Percentiles rank a stretch among this genome's conserved stretches.
Conservation (phyloP, 2,113 vertebrate species). For the Terrapene triunguis region DNA sequence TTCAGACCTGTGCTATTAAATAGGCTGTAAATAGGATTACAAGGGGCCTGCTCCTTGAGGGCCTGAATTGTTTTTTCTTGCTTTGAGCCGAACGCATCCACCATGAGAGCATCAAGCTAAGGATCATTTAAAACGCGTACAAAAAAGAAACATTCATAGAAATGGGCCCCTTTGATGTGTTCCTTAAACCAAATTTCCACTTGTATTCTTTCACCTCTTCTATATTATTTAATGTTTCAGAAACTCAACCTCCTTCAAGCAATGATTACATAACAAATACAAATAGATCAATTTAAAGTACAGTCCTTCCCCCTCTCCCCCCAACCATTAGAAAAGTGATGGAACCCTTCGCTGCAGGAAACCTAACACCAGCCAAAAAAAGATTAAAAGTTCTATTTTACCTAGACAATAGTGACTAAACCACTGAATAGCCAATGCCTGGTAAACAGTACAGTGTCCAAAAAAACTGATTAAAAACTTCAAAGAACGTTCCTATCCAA, state of each 20-base stretch:
- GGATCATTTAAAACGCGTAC: background rate
- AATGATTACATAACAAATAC: background rate
- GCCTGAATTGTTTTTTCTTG: background rate
- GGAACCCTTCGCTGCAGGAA: background rate
- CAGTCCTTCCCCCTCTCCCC: background rate
- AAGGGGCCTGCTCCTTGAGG: conserved; percentile 46
- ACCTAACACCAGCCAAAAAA: background rate
- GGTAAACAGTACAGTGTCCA: background rate
- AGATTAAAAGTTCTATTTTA: background rate
- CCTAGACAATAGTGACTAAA: background rate
- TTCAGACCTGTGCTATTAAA: conserved; percentile 59
- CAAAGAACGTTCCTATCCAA: background rate
- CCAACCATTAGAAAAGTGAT: background rate
- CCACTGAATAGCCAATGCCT: background rate
- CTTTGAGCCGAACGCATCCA: background rate
- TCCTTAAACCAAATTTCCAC: background rate
- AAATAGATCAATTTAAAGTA: background rate
- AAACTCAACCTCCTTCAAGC: background rate
- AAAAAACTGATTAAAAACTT: background rate
- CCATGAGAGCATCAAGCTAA: background rate
- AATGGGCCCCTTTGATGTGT: background rate
- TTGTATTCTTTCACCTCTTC: background rate
- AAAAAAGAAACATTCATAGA: background rate
- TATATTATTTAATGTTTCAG: background rate
- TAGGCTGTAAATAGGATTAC: conserved; percentile 58